Conservation (phyloP, 2,113 vertebrate species). For the Marcusenius ussheri region DNA sequence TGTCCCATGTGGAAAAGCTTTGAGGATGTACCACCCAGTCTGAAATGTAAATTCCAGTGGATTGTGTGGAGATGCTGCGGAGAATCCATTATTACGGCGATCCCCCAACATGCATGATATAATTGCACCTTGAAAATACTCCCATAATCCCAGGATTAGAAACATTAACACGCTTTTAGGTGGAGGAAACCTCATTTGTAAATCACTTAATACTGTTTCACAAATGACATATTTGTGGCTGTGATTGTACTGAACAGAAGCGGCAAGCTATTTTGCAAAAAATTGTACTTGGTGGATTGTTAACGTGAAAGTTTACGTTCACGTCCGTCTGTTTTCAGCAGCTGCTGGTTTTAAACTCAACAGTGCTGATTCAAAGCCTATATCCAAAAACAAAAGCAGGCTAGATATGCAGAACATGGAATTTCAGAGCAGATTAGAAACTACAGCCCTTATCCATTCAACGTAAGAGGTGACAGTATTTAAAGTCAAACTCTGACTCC, state of each 20-base stretch:
- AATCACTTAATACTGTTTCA: conserved; percentile 37
- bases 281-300: not conserved
- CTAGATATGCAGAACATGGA: not conserved
- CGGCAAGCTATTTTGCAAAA: not conserved
- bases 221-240: conserved; percentile 27
- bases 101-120: conserved; percentile 40
- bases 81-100: conserved; percentile 42
- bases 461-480: not conserved
- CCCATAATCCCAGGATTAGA: conserved; percentile 48
- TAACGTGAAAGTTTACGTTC: not conserved
- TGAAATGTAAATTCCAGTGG: conserved; percentile 39
- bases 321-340: not conserved
- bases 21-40: conserved; percentile 27
- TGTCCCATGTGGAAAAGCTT: not conserved
- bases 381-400: not conserved
- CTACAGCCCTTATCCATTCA: not conserved
- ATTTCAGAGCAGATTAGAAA: not conserved
- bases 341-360: not conserved
- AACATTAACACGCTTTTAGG: conserved; percentile 46
- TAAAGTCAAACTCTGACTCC: not conserved
- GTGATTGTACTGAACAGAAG: not conserved
- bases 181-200: conserved; percentile 46
- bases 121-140: conserved; percentile 48
- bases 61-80: conserved; percentile 33
- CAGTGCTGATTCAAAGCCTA: not conserved